Conservation (phyloP, 2,888 invertebrate species). For the Erebia aethiops region DNA sequence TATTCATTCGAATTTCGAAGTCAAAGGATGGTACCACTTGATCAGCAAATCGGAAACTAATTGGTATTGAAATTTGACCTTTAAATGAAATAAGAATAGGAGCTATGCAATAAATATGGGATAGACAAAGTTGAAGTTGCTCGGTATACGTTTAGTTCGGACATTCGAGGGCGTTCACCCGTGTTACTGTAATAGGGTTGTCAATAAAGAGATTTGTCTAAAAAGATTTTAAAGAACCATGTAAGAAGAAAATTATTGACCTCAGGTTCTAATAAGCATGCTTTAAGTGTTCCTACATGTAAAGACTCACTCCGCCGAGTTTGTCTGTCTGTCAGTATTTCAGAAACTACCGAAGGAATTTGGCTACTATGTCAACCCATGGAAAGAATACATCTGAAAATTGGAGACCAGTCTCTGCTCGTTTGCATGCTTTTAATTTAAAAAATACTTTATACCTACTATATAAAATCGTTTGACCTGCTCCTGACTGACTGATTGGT, state of each 20-base stretch:
- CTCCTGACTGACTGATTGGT: too few relatives aligned
- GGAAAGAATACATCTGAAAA: too few relatives aligned
- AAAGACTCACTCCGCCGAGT: too few relatives aligned
- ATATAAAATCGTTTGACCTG: too few relatives aligned
- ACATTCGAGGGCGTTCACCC: constrained; percentile 68
- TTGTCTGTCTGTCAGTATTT: too few relatives aligned
- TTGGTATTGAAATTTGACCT: constrained; percentile 48
- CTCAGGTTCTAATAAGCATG: too few relatives aligned
- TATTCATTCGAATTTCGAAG: constrained; percentile 49
- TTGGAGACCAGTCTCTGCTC: too few relatives aligned
- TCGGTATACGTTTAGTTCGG: constrained; percentile 59
- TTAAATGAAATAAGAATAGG: constrained; percentile 49
- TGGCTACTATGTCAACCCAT: too few relatives aligned
- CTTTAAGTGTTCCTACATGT: too few relatives aligned
- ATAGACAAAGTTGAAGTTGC: constrained; percentile 50
- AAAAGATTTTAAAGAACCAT: background rate
- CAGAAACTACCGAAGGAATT: too few relatives aligned
- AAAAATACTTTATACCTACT: too few relatives aligned
- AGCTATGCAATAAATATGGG: constrained; percentile 42
- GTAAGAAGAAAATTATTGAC: background rate
- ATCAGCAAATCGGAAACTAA: constrained; percentile 31
- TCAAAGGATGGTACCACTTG: constrained; percentile 23
- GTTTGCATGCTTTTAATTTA: too few relatives aligned
- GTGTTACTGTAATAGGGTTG: constrained; percentile 44
- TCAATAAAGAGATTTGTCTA: background rate